These are phyloP conservation scores for Drosophila saltans DNA, from an alignment of 1,140 invertebrate species.

Conservation along the genomic window DNA sequence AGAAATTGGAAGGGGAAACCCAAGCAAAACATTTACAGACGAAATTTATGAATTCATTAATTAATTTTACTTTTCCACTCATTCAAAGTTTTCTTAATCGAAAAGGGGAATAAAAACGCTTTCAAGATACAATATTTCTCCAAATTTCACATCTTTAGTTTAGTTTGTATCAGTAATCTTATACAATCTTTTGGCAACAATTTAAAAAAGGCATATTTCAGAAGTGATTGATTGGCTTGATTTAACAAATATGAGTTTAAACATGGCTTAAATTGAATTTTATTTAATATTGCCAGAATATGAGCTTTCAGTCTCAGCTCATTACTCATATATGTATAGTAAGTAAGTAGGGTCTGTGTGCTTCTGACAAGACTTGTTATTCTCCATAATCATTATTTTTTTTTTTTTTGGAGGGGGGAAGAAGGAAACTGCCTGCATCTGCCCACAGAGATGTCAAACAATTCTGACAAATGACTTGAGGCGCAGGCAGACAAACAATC, in stretches of 20 bases:
- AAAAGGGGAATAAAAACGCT: too few relatives aligned
- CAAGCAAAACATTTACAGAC: too few relatives aligned
- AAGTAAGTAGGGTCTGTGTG: neutral
- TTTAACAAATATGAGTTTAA: neutral
- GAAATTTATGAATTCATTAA: too few relatives aligned
- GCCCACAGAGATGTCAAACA: slow-evolving; percentile 61
- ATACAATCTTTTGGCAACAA: neutral
- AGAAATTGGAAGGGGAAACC: too few relatives aligned
- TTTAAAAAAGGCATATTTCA: neutral
- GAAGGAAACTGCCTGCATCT: neutral
- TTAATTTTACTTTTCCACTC: too few relatives aligned
- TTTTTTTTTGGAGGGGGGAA: neutral
- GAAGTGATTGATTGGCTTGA: neutral
- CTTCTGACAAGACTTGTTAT: slow-evolving; percentile 9
- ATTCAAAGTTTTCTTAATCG: too few relatives aligned
- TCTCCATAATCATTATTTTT: slow-evolving; percentile 2
- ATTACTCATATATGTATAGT: neutral
- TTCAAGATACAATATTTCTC: too few relatives aligned
- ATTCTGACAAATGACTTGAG: slow-evolving; percentile 68
- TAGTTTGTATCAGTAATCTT: too few relatives aligned
- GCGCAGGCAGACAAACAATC: slow-evolving; percentile 23
- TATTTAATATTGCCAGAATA: neutral
- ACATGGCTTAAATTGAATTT: slow-evolving; percentile 4
- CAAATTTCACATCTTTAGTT: too few relatives aligned
- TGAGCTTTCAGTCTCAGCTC: neutral